These are phyloP conservation scores for Budorcas taxicolor DNA, from an alignment of 2,113 vertebrate genomes.

Conservation along the genomic window DNA sequence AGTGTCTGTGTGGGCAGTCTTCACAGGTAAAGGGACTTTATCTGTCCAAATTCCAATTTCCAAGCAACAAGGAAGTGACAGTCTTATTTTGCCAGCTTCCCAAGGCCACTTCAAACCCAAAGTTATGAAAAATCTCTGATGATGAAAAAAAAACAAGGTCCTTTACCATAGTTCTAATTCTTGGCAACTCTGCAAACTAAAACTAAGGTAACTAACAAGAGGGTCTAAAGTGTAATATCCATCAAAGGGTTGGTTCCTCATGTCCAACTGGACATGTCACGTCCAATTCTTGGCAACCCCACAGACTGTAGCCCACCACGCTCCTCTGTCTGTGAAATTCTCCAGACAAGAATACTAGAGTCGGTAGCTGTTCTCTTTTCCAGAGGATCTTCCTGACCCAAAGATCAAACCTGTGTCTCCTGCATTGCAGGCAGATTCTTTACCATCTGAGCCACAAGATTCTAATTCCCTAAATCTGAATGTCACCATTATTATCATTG, in stretches of 20 bases:
- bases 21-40: background rate
- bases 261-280: rapidly evolving
- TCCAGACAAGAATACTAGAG: background rate
- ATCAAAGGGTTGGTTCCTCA: background rate
- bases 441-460: background rate
- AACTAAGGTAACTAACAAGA: background rate
- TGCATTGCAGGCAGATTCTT: background rate
- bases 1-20: background rate
- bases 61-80: background rate
- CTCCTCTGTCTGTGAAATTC: background rate
- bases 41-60: background rate
- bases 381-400: background rate
- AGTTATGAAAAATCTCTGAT: background rate
- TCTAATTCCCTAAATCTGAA: background rate
- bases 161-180: background rate
- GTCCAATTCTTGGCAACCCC: background rate
- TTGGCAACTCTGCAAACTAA: background rate
- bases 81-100: background rate
- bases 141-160: background rate
- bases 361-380: background rate
- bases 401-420: background rate
- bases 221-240: background rate
- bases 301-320: background rate
- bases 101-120: background rate
- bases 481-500: background rate